A percentile compares a stretch with the other conserved stretches of the same genome.
These are phyloP conservation scores for Ichneumoninae sp. DNA, from an alignment of 2,888 invertebrate species.

Conservation along the genomic window DNA sequence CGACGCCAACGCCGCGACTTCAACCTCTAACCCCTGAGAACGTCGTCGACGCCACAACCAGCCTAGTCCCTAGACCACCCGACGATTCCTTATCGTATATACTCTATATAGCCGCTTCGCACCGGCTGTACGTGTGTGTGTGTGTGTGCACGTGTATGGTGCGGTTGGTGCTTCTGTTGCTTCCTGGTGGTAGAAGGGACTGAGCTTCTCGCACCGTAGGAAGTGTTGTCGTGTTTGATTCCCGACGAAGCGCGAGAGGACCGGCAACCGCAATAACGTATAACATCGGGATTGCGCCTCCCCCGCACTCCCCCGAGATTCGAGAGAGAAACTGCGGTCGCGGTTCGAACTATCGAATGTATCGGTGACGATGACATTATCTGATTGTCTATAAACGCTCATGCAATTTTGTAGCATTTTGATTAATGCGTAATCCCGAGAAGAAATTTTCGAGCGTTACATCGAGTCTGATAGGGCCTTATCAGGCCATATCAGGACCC, in stretches of 20 bases:
- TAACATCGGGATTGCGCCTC: constrained; percentile 53
- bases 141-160: neutral
- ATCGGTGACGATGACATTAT: constrained; percentile 12
- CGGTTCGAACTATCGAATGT: constrained; percentile 2
- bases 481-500: no score
- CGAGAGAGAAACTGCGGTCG: constrained; percentile 10
- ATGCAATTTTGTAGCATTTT: neutral
- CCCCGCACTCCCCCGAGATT: neutral
- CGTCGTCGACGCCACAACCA: constrained; percentile 45
- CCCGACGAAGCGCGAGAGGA: constrained; percentile 66
- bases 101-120: constrained; percentile 3
- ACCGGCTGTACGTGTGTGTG: constrained; percentile 11
- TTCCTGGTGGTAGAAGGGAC: constrained; percentile 6
- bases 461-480: no score
- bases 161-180: constrained; percentile 14
- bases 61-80: constrained; percentile 37
- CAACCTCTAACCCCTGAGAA: constrained; percentile 63
- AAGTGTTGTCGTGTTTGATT: constrained; percentile 74
- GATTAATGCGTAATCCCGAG: no score
- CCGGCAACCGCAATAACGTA: constrained; percentile 64
- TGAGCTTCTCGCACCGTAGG: constrained; percentile 59
- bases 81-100: constrained; percentile 28
- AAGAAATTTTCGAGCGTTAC: no score
- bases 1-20: constrained; percentile 65
- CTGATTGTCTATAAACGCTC: neutral